Base-by-base conservation (phyloP, 2,888 invertebrate genomes). In the Pegoplata infirma region DNA sequence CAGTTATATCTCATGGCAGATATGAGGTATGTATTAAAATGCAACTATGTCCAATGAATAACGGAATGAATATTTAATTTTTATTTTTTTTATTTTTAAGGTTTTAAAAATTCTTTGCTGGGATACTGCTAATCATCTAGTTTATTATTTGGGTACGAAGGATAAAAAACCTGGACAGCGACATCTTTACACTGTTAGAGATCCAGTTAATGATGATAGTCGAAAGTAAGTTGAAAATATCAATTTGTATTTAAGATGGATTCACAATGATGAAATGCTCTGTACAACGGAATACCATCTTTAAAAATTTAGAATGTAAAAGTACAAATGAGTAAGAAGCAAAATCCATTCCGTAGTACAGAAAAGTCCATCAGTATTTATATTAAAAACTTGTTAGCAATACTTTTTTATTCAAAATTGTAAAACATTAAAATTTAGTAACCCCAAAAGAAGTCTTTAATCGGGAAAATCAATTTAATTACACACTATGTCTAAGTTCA, bases 141-240 rank as follows among this genome's bases (percentile, higher is more conserved):
- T 96, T 90, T 96, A 93, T 90, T 93, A 92, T 89, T 91, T 93
- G 89, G 92, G 96, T 81, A 95, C 95, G 77, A 95, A 95, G 85
- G 95, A 96, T 83, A 93, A 93, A 82, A 93, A 92, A 85, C 96
- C 97, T 16, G 95, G 96, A 4, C 96, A 97, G 89, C 92, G 93
- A 84, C 98, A 98, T 90, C 92, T 98, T 78, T 98, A 96, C 90
- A 94, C 96, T 68, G 94, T 96, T 59, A 92, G 93, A 80, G 96
- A 96, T 89, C 94, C 95, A 47, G 86, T 87, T 3, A 85, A 95
- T 59, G 93, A 94, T 80, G 93, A 93, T 84, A 91, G 92, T 17
- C 90, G 92, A 83, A 92, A 94, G 84, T 92, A 91, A 84, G 83
- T 72, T 40, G 1, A 12, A n/a, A 40, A 10, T 32, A 10, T 32